Conservation (phyloP, 2,113 vertebrate genomes). For the Microcebus jonahi region DNA sequence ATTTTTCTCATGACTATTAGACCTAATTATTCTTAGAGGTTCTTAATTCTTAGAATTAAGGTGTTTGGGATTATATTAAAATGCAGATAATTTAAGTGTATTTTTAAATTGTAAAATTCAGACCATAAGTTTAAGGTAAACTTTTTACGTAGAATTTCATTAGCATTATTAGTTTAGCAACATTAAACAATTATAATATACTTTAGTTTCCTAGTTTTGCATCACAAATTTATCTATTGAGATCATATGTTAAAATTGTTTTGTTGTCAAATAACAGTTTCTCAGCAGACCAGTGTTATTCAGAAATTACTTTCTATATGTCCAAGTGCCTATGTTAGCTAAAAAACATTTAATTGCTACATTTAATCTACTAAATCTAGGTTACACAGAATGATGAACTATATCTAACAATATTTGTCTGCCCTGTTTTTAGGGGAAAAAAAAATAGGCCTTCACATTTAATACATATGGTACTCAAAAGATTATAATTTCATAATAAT, state of each 20-base stretch:
- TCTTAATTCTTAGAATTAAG: constrained; percentile 75
- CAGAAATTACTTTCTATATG: neutral
- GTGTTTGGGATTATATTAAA: constrained; percentile 76
- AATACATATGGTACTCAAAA: constrained; percentile 40
- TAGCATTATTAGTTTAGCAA: constrained; percentile 48
- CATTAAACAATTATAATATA: constrained; percentile 60
- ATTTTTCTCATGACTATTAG: constrained; percentile 73
- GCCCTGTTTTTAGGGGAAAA: constrained; percentile 13
- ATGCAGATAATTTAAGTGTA: constrained; percentile 66
- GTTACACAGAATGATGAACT: constrained; percentile 59
- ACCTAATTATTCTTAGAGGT: constrained; percentile 75
- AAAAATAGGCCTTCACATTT: neutral
- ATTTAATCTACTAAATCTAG: constrained; percentile 32
- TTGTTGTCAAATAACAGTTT: constrained; percentile 11
- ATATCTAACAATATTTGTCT: constrained; percentile 27
- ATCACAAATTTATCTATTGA: neutral
- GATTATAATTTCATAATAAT: neutral
- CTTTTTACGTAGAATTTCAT: constrained; percentile 77
- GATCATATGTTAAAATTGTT: neutral
- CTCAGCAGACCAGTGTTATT: neutral
- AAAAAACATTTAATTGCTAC: neutral
- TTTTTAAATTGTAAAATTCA: constrained; percentile 80
- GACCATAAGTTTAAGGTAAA: constrained; percentile 72
- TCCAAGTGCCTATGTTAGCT: constrained; percentile 2
- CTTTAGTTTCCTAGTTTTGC: neutral